These are phyloP conservation scores for Pseudorasbora parva DNA, from an alignment of 2,113 vertebrate species.

Conservation along the genomic window DNA sequence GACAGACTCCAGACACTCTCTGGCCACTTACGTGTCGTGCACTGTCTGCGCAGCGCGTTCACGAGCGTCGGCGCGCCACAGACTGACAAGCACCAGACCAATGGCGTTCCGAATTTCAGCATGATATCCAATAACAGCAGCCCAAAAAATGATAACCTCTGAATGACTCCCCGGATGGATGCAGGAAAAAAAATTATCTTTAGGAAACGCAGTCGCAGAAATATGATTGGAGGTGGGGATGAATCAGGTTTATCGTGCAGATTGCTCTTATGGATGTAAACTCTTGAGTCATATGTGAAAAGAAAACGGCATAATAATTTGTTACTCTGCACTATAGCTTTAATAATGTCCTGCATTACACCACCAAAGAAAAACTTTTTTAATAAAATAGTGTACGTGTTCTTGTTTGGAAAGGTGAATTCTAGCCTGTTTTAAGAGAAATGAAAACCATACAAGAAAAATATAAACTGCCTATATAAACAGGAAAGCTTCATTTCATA, in stretches of 20 bases:
- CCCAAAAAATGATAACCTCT: neutral
- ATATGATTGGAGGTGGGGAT: constrained; percentile 13
- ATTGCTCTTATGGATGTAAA: neutral
- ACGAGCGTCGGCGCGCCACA: constrained; percentile 62
- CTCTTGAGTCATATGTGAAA: neutral
- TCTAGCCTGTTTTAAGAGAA: neutral
- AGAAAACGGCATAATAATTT: neutral
- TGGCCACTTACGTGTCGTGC: constrained; percentile 70
- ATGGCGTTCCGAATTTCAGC: constrained; percentile 41
- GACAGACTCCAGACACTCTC: constrained; percentile 81
- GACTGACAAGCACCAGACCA: constrained; percentile 64
- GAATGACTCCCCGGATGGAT: constrained; percentile 60
- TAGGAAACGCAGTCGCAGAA: constrained; percentile 20
- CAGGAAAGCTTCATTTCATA: neutral
- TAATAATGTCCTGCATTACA: neutral
- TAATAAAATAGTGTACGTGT: neutral
- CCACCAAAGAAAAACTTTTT: neutral
- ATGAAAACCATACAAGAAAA: neutral
- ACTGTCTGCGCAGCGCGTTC: constrained; percentile 71
- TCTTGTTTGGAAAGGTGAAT: neutral
- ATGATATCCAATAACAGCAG: constrained; percentile 56
- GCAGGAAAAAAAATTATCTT: constrained; percentile 63
- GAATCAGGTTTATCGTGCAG: neutral
- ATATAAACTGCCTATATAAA: neutral
- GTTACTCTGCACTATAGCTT: neutral